A percentile compares a stretch with the other conserved stretches of the same genome.
These are phyloP conservation scores for Calliphora vomitoria DNA, from an alignment of 2,888 invertebrate species.

Conservation along the genomic window DNA sequence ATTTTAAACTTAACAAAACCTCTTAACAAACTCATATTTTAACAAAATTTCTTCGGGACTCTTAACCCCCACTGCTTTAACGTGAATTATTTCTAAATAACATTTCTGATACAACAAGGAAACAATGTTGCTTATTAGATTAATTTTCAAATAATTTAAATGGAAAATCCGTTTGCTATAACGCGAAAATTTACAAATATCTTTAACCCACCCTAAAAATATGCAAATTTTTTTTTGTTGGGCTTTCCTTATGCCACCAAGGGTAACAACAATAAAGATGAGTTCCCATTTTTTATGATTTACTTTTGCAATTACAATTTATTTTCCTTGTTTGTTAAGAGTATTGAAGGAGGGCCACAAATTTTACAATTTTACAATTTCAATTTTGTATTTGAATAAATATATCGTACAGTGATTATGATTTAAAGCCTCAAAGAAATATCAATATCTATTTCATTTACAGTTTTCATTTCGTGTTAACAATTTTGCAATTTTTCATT, in stretches of 20 bases:
- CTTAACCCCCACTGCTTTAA: constrained; percentile 2
- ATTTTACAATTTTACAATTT: constrained; percentile 58
- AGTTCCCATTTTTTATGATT: constrained; percentile 66
- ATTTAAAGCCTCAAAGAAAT: constrained; percentile 80
- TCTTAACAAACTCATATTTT: constrained; percentile 65
- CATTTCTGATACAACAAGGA: constrained; percentile 51
- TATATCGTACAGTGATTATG: constrained; percentile 78
- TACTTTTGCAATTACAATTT: constrained; percentile 70
- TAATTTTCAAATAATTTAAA: constrained; percentile 81
- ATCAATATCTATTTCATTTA: constrained; percentile 81
- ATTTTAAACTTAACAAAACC: constrained; percentile 66
- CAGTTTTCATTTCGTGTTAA: constrained; percentile 62
- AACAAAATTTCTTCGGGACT: not conserved
- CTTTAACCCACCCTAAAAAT: constrained; percentile 73
- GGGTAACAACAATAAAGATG: constrained; percentile 50
- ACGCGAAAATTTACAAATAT: constrained; percentile 59
- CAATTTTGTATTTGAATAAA: constrained; percentile 61
- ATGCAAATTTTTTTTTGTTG: constrained; percentile 74
- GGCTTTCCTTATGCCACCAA: not conserved
- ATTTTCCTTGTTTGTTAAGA: not conserved
- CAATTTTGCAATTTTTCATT: constrained; percentile 83
- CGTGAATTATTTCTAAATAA: constrained; percentile 51
- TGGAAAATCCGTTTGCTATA: constrained; percentile 74
- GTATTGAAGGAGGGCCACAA: constrained; percentile 3
- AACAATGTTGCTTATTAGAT: constrained; percentile 83